phyloP scores from a whole-genome alignment of 2,797 vertebrate genomes.

The Hyperoplus lanceolatus region DNA sequence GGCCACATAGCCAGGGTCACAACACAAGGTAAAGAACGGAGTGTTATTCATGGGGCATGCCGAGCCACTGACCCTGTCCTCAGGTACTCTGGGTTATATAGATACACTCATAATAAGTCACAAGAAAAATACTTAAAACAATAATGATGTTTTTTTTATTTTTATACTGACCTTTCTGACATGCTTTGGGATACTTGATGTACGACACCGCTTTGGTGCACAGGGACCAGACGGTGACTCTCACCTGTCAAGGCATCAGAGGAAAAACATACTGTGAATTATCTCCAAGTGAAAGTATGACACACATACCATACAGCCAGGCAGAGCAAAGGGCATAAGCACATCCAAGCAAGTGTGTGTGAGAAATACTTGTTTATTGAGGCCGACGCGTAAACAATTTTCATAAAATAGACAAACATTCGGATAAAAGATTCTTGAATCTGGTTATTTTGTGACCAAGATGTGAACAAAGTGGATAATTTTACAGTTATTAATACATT shows the following conservation, averaged over 20 bases:
- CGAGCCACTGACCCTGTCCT: slow-evolving; percentile 65
- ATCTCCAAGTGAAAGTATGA: slow-evolving; percentile 34
- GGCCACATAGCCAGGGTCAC: slow-evolving; percentile 56
- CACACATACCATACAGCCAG: not conserved
- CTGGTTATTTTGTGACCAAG: no score
- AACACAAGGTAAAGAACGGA: slow-evolving; percentile 72
- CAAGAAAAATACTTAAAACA: slow-evolving; percentile 42
- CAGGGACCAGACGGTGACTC: slow-evolving; percentile 97
- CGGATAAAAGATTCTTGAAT: not conserved
- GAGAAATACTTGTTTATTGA: not conserved
- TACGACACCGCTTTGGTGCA: slow-evolving; percentile 98
- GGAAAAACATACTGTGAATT: slow-evolving; percentile 37
- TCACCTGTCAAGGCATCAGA: slow-evolving; percentile 85
- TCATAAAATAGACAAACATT: not conserved
- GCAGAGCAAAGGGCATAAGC: not conserved
- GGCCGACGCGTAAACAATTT: no score
- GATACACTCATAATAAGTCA: slow-evolving; percentile 30
- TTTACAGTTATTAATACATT: not conserved
- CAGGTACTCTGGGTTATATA: slow-evolving; percentile 58
- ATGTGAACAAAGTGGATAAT: no score
- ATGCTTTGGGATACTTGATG: slow-evolving; percentile 98
- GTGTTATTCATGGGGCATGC: slow-evolving; percentile 66
- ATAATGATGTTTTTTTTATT: slow-evolving; percentile 41
- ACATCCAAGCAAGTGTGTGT: not conserved
- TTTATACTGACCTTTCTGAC: slow-evolving; percentile 92